phyloP scores from a whole-genome alignment of 2,888 invertebrate genomes.

The Aphrophora alni region DNA sequence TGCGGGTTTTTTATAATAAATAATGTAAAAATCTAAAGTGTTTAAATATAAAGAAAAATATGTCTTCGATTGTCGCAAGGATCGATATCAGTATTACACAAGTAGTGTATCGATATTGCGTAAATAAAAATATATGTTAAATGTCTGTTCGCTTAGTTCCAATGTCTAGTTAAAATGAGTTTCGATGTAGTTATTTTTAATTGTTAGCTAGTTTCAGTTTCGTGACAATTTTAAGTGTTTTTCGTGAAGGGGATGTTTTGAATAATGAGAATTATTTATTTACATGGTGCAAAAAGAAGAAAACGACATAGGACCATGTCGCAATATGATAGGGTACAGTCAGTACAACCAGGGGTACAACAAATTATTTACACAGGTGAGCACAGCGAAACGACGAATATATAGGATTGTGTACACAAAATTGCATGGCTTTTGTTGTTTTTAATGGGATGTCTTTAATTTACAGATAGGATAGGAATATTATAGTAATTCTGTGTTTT shows the following conservation, averaged over 20 bases:
- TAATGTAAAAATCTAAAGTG: too few species aligned
- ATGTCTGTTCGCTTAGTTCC: too few species aligned
- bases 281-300: slow-evolving; percentile 57
- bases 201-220: neutral
- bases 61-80: too few species aligned
- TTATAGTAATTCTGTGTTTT: too few species aligned
- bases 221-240: neutral
- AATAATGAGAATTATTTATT: slow-evolving; percentile 22
- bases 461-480: too few species aligned
- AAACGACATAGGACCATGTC: slow-evolving; percentile 61
- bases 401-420: too few species aligned
- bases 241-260: neutral
- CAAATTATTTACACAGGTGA: slow-evolving; percentile 83
- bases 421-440: neutral
- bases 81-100: too few species aligned
- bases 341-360: slow-evolving; percentile 80
- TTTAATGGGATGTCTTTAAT: too few species aligned
- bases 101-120: too few species aligned
- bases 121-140: too few species aligned
- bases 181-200: slow-evolving; percentile 9
- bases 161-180: too few species aligned
- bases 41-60: too few species aligned
- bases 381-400: slow-evolving; percentile 6
- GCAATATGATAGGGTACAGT: slow-evolving; percentile 79
- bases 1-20: neutral